Percentiles rank a stretch among this genome's conserved stretches.
Evolutionary conservation across 2,113 vertebrate species (phyloP).

Genomic region (Alethe castanea): DNA sequence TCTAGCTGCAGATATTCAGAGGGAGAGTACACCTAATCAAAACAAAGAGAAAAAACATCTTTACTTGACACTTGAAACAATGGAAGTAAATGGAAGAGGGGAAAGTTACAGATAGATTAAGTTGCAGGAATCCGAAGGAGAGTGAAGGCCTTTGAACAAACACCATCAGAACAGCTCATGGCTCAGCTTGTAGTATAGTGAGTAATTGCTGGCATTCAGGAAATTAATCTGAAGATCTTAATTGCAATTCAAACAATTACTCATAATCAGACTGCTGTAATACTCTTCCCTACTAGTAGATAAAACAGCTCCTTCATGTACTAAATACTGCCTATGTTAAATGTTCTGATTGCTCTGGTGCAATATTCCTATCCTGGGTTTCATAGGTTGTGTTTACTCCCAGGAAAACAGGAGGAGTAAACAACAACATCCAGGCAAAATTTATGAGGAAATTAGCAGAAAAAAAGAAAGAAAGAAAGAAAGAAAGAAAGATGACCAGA

Average conservation of each 20-base stretch:
- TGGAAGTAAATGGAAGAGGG: background rate
- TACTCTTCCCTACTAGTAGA: background rate
- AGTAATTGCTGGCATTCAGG: background rate
- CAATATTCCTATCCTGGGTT: background rate
- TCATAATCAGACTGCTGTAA: background rate
- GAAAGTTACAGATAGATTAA: background rate
- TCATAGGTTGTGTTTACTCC: background rate
- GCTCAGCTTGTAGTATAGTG: background rate
- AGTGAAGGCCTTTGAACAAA: background rate
- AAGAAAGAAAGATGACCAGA: background rate
- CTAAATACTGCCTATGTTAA: background rate
- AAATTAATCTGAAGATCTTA: conserved; percentile 10
- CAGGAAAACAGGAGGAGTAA: background rate
- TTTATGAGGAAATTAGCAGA: background rate
- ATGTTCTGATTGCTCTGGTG: background rate
- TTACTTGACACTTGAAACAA: background rate
- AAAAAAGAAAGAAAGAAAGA: background rate
- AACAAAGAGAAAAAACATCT: background rate
- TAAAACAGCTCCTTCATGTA: background rate
- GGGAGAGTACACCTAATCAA: background rate
- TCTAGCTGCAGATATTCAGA: background rate
- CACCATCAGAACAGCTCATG: background rate
- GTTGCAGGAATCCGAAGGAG: background rate
- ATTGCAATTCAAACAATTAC: background rate
- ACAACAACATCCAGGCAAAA: background rate